Evolutionary conservation across 2,888 invertebrate species (phyloP).

Genomic region (Thereva unica): DNA sequence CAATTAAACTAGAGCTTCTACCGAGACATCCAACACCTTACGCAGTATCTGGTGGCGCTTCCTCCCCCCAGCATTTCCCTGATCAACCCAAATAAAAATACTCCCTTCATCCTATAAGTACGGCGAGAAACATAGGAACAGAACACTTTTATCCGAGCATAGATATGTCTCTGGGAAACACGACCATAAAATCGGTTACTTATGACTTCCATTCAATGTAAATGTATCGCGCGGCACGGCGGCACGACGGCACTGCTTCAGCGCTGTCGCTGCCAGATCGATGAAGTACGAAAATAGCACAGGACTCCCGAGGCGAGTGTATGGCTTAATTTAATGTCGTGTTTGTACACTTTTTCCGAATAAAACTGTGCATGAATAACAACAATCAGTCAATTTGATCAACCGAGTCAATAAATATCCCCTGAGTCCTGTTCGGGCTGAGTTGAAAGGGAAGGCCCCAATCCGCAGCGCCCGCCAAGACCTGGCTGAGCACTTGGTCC

Average conservation of each 20-base stretch:
- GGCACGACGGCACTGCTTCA: no score
- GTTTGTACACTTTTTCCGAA: constrained; percentile 41
- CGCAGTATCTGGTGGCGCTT: neutral
- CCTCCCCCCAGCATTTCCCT: neutral
- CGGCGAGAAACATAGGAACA: no score
- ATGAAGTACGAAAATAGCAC: constrained; percentile 41
- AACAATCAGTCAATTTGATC: constrained; percentile 57
- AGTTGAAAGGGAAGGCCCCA: no score
- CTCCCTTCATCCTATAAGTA: neutral
- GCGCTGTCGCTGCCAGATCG: constrained; percentile 30
- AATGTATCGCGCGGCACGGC: constrained; percentile 28
- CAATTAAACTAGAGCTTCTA: no score
- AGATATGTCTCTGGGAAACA: constrained; percentile 24
- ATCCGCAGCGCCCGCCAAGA: no score
- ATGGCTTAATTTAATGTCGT: constrained; percentile 47
- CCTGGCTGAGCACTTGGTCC: no score
- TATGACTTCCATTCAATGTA: constrained; percentile 39
- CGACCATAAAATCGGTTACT: constrained; percentile 34
- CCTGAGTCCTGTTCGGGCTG: neutral
- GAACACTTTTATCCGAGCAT: no score
- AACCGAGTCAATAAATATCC: constrained; percentile 54
- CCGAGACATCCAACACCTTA: neutral
- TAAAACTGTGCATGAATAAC: constrained; percentile 51
- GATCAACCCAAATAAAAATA: neutral
- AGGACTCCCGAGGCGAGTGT: constrained; percentile 38